These are phyloP conservation scores for Cataglyphis albicans DNA, from an alignment of 2,888 invertebrate genomes.

Conservation along the genomic window DNA sequence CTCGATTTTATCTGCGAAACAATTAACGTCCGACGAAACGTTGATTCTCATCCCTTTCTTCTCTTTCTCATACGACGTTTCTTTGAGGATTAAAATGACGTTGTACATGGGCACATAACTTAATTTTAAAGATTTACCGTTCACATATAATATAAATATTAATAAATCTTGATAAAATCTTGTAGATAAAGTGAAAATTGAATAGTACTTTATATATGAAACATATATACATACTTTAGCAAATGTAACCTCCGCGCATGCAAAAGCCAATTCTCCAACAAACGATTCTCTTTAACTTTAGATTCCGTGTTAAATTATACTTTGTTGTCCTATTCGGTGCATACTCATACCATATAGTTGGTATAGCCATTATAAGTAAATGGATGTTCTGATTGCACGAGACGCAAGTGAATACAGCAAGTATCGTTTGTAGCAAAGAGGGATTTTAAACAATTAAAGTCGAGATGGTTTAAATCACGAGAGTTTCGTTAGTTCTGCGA, in stretches of 20 bases:
- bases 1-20: background rate
- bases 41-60: background rate
- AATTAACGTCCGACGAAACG: background rate
- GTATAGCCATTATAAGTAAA: conserved; percentile 38
- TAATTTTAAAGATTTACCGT: background rate
- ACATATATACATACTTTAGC: background rate
- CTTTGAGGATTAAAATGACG: background rate
- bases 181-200: conserved; percentile 1
- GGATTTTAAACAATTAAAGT: conserved; percentile 51
- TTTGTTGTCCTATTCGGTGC: conserved; percentile 30
- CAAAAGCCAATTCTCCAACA: conserved; percentile 32
- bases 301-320: conserved; percentile 42
- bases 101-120: background rate
- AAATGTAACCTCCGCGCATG: conserved; percentile 21
- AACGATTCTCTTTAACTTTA: conserved; percentile 36
- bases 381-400: conserved; percentile 41
- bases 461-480: conserved; percentile 50
- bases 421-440: conserved; percentile 18
- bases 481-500: conserved; percentile 24
- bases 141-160: background rate
- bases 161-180: background rate
- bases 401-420: conserved; percentile 37
- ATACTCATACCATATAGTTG: conserved; percentile 4
- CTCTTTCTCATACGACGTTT: background rate
- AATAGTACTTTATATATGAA: conserved; percentile 1